A percentile compares a stretch with the other conserved stretches of the same genome.
phyloP scores from a whole-genome alignment of 1,140 invertebrate species.

The Notospermus geniculatus region DNA sequence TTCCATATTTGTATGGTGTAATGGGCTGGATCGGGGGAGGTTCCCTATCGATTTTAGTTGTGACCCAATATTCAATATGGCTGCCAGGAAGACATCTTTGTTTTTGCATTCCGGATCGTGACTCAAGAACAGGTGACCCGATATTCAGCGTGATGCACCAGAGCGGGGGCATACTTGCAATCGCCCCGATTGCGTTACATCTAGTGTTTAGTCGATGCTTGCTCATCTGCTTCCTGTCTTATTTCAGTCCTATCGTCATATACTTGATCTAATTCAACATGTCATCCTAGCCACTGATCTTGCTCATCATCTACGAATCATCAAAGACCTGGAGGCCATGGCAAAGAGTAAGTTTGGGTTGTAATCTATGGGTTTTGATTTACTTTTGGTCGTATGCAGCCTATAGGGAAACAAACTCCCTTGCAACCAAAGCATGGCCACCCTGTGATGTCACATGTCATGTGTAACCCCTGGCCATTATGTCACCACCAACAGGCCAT shows the following conservation, averaged over 20 bases:
- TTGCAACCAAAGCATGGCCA: background rate
- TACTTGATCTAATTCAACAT: constrained; percentile 72
- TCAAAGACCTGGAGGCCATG: constrained; percentile 62
- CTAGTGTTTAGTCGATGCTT: too few species aligned
- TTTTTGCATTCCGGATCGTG: too few species aligned
- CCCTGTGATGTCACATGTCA: background rate
- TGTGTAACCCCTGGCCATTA: background rate
- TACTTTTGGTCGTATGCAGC: too few species aligned
- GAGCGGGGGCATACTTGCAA: too few species aligned
- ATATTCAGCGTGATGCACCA: too few species aligned
- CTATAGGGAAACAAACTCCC: background rate
- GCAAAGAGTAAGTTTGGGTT: constrained; percentile 53
- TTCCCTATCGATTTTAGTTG: too few species aligned
- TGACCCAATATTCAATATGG: too few species aligned
- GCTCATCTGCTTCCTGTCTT: constrained; percentile 8
- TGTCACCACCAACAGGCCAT: background rate
- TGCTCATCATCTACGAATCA: constrained; percentile 68
- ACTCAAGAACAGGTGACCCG: too few species aligned
- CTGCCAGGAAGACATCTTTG: too few species aligned
- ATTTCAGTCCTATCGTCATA: constrained; percentile 68
- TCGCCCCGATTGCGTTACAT: too few species aligned
- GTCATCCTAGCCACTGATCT: constrained; percentile 79
- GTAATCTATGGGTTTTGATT: background rate
- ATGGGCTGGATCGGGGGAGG: too few species aligned
- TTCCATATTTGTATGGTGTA: too few species aligned